Conservation (phyloP, 1,140 invertebrate species). For the Myzus persicae region DNA sequence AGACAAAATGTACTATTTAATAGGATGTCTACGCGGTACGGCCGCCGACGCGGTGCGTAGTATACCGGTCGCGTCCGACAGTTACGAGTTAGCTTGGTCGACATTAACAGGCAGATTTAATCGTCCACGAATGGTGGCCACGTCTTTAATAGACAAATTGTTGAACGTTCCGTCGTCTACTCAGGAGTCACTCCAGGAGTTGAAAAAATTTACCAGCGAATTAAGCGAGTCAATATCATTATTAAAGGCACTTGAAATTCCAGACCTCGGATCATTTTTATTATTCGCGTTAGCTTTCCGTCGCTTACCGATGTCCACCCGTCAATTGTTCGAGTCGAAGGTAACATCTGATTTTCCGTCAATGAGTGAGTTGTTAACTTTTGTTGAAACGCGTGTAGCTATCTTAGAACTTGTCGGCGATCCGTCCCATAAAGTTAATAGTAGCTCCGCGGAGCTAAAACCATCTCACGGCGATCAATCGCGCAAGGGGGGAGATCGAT, state of each 20-base stretch:
- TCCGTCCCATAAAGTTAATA: too few species aligned
- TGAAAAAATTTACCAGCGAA: background rate
- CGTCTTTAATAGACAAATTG: background rate
- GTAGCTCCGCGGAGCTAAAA: too few species aligned
- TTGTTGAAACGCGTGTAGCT: background rate
- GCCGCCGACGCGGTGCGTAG: too few species aligned
- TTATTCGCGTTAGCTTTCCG: background rate
- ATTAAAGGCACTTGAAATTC: background rate
- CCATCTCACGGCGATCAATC: too few species aligned
- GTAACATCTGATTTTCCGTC: background rate
- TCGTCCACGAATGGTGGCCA: background rate
- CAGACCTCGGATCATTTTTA: background rate
- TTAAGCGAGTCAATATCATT: background rate
- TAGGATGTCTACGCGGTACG: too few species aligned
- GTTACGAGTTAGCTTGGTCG: background rate
- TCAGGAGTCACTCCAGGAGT: background rate
- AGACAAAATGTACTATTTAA: too few species aligned
- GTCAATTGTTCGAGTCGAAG: background rate
- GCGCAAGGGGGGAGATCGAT: too few species aligned
- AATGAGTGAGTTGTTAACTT: too few species aligned
- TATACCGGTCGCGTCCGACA: background rate
- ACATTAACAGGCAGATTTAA: background rate
- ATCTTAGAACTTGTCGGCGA: background rate
- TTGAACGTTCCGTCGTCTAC: background rate
- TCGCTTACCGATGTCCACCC: background rate